Base-by-base conservation (phyloP, 2,888 invertebrate species). In the Taphrorychus bicolor region DNA sequence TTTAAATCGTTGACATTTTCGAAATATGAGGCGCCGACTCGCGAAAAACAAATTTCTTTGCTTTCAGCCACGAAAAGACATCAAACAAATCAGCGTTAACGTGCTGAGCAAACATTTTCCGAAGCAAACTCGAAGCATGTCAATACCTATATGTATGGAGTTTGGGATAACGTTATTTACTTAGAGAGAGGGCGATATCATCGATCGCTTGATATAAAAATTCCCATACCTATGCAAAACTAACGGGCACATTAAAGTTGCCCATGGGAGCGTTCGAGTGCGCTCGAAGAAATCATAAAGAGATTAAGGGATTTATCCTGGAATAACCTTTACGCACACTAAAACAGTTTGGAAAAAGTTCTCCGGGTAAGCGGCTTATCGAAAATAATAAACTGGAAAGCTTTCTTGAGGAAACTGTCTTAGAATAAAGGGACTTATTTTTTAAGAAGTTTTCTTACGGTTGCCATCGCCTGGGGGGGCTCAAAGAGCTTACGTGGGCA, bases 211-310 rank as follows among this genome's bases (percentile, higher is more conserved):
- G 9, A 32, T 32, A 32, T 32, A 32, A 32, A 32, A 32, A 59
- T 59, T 49, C 49, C 49, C 32, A 66, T 60, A 60, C 56, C 66
- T 66, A 66, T 66, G 66, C 61, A 75, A 70, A 61, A 74, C 66
- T 42, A 70, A 57, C 63, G 59, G 63, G 48, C 63, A 41, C 59
- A 68, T 68, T 68, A 59, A 62, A 59, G 59, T 68, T 56, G 23
- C 63, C 68, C 68, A 53, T 19, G 59, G 68, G 63, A 69, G 60
- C 57, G 21, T 57, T 49, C 42, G 53, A 69, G 68, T 70, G 59
- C 65, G 72, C 73, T 75, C 74, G 72, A 75, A 76, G 76, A 76
- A 76, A 76, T 76, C 76, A 75, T 76, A 76, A 76, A 76, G 74
- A 75, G 76, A 76, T 75, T 74, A 74, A 71, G 72, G 75, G 74